A percentile compares a stretch with the other conserved stretches of the same genome.
phyloP scores from a whole-genome alignment of 2,888 invertebrate species.

The Ryuthela nishihirai region DNA sequence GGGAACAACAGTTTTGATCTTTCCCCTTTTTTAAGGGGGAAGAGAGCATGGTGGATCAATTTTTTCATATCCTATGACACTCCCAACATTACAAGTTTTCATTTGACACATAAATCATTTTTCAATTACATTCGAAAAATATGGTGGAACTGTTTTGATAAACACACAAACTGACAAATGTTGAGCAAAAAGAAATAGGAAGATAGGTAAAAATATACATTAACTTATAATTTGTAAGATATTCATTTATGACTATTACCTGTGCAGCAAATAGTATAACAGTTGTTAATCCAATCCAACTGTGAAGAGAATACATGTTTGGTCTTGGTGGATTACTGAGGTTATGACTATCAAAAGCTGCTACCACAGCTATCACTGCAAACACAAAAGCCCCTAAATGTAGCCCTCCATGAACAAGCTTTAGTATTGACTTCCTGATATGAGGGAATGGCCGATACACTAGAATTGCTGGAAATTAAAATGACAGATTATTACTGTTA shows the following conservation, averaged over 20 bases:
- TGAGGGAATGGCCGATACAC: slow-evolving; percentile 72
- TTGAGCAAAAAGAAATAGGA: no score
- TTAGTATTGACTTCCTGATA: slow-evolving; percentile 66
- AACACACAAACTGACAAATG: no score
- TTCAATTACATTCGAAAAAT: no score
- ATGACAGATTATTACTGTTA: neutral
- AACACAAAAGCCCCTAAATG: slow-evolving; percentile 65
- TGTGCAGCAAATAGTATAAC: slow-evolving; percentile 69
- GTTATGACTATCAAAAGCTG: slow-evolving; percentile 78
- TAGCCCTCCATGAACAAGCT: slow-evolving; percentile 67
- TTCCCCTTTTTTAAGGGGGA: no score
- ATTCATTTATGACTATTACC: slow-evolving; percentile 52
- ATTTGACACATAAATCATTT: no score
- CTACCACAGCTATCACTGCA: slow-evolving; percentile 65
- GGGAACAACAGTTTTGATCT: no score
- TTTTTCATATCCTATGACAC: no score
- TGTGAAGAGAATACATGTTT: slow-evolving; percentile 71
- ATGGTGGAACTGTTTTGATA: no score
- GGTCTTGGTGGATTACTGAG: slow-evolving; percentile 58
- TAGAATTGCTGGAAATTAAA: slow-evolving; percentile 64
- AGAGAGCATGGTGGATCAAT: no score
- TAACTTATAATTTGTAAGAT: neutral
- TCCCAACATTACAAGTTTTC: no score
- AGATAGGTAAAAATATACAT: neutral
- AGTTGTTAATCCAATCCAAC: slow-evolving; percentile 73